phyloP scores from a whole-genome alignment of 2,888 invertebrate genomes.

The Lottia scabra region DNA sequence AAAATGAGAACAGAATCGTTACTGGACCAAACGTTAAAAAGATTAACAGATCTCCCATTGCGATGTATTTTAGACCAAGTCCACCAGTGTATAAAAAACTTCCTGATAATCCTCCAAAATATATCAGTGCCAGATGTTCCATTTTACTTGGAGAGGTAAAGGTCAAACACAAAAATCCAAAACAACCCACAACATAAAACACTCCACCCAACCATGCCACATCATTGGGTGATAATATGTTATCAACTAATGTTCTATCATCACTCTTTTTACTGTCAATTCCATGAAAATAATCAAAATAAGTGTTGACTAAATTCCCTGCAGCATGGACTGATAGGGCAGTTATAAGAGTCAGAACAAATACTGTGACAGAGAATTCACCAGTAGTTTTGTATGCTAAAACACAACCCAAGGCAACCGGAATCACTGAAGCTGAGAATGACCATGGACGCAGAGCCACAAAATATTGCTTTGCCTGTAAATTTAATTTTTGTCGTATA shows the following conservation, averaged over 20 bases:
- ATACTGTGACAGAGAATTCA: constrained; percentile 79
- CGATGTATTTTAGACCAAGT: constrained; percentile 94
- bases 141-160: constrained; percentile 89
- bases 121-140: constrained; percentile 94
- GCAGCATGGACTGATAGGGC: constrained; percentile 94
- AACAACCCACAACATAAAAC: constrained; percentile 87
- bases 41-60: constrained; percentile 91
- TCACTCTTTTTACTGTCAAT: constrained; percentile 90
- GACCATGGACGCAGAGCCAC: constrained; percentile 94
- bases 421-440: constrained; percentile 89
- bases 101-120: constrained; percentile 94
- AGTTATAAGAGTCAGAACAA: constrained; percentile 86
- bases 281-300: constrained; percentile 93
- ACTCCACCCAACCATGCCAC: constrained; percentile 90
- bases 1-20: constrained; percentile 91
- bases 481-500: not conserved
- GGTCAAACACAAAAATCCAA: constrained; percentile 82
- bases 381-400: constrained; percentile 82
- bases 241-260: constrained; percentile 94
- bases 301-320: constrained; percentile 96
- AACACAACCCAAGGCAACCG: constrained; percentile 89
- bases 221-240: constrained; percentile 84
- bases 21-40: constrained; percentile 94
- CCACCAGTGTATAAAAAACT: constrained; percentile 98
- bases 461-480: constrained; percentile 41